Evolutionary conservation across 2,797 vertebrate genomes (phyloP), one percentile per base, ranked within the genome.

Genomic region (Poecilia velifera): DNA sequence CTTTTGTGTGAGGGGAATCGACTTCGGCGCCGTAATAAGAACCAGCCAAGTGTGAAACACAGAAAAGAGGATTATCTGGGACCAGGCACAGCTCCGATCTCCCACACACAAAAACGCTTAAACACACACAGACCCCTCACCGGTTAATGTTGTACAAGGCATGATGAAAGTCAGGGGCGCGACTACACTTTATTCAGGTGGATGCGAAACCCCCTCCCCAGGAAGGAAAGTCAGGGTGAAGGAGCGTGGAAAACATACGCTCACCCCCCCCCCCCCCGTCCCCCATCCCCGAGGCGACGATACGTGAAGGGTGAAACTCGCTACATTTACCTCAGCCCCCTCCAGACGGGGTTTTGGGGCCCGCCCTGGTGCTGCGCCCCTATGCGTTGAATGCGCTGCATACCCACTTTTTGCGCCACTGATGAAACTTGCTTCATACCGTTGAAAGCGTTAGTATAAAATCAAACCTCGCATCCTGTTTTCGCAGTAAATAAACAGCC

Each of bases 401-500:
- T 34, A 3, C 34, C 34, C 34, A 34, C 34, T 34, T 34, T 34
- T 34, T 34, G 34, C 34, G 34, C 34, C 34, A 34, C 34, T 88
- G 78, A 87, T 72, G 62, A 86, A 78, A 81, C 76, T 81, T 79
- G 85, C 70, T 80, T 86, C 76, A 6, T 53, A 86, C 66, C 57
- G 64, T 81, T 72, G 74, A 41, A 81, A 45, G 76, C 3, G 53
- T 28, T 36, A 59, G 18, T n/a, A 59, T 78, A 20, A 64, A 78
- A 49, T 1, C 75, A 86, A 43, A 86, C 59, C 43, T 28, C 12
- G 22, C 79, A 85, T 92, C 87, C 85, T 87, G 89, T 91, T 90
- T 82, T 83, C 74, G n/a, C 71, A 79, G 94, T 95, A 83, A 95
- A 95, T 95, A 83, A 95, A 86, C 90, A 95, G 80, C 92, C 88